Base-by-base conservation (phyloP, 2,113 vertebrate species). In the Noturus placidus region DNA sequence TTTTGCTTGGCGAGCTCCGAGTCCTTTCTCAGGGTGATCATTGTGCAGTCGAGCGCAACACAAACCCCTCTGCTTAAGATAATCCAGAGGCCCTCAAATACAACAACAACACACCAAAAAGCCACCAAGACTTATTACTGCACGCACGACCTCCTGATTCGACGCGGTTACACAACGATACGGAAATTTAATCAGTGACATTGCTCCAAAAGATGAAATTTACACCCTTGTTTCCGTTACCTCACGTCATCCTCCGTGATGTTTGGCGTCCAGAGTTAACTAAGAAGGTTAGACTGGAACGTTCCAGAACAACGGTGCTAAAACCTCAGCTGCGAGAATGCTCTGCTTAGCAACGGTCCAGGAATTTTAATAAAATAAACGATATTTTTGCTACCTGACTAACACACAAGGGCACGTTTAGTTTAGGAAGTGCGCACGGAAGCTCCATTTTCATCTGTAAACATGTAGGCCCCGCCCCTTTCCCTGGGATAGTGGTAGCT, bases 11-110 rank as follows among this genome's bases (percentile, higher is more conserved):
- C 93, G 89, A 6, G 77, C 85, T 72, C 86, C 35, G 65, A 67
- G 90, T 86, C 85, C 54, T 90, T 93, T 94, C 91, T 92, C 91
- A 52, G 87, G 92, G 89, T 93, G 91, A 93, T 92, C 93, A 93
- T 91, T 93, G 91, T 70, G 70, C 90, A 87, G 92, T 88, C 89
- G 86, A 92, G 92, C 91, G 76, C 89, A 91, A 88, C 91, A 89
- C 63, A 89, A 69, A 86, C 87, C 88, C 87, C 86, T 86, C 91
- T 87, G 89, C 88, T 89, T 85, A 87, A 91, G 79, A 91, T 90
- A 70, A 91, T 91, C 89, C 86, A 83, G 88, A 87, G 52, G 83
- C 81, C 42, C 59, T 63, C 42, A 33, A 67, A 89, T 50, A 84
- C 57, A 77, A 80, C 85, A 81, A 69, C 79, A 82, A 22, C 5